Base-by-base conservation (phyloP, 92 coral and sea anemone species). In the Pocillopora grandis region DNA sequence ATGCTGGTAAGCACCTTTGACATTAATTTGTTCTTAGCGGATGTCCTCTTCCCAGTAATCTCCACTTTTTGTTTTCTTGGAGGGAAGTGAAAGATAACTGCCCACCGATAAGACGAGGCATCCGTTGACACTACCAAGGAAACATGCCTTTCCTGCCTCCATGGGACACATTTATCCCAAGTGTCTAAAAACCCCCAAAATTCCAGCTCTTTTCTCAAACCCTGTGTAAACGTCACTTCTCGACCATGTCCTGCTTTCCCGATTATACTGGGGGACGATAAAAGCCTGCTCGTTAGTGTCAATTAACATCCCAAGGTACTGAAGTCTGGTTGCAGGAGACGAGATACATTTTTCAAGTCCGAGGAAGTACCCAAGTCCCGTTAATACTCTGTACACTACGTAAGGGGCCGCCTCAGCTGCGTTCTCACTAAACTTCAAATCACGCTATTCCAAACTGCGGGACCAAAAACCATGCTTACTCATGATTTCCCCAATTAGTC, bases 401-500 rank as follows among this genome's bases (percentile, higher is more conserved):
- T 61, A 35, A 2, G 31, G 15, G 12, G 83, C 83, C 10, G 83
- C 83, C 20, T 62, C 23, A 2, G 72, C 81, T 7, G 81, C 71
- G 56, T 18, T 27, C 21, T 1, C 12, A 57, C 81, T 76, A 16
- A 58, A 76, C 5, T 56, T 12, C 10, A 0, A 10, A 31, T 18
- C 35, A n/a, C 23, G 21, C 35, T 55, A 23, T 3, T 5, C 5
- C 15, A 23, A 7, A 6, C 36, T 48, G 12, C 11, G 27, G n/a
- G 82, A 62, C 76, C 72, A 78, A n/a, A 8, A 11, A 11, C 82
- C 58, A 1, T 19, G 12, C 13, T n/a, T 10, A 9, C 75, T 5
- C 36, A 78, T 6, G 3, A 78, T 12, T 62, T 78, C 75, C 8
- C 82, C 82, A 48, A 52, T 78, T 12, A 78, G 42, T 8, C 83